Percentiles rank a stretch among this genome's conserved stretches.
These are phyloP conservation scores for Diarsia dahlii DNA, from an alignment of 2,888 invertebrate genomes.

Conservation along the genomic window DNA sequence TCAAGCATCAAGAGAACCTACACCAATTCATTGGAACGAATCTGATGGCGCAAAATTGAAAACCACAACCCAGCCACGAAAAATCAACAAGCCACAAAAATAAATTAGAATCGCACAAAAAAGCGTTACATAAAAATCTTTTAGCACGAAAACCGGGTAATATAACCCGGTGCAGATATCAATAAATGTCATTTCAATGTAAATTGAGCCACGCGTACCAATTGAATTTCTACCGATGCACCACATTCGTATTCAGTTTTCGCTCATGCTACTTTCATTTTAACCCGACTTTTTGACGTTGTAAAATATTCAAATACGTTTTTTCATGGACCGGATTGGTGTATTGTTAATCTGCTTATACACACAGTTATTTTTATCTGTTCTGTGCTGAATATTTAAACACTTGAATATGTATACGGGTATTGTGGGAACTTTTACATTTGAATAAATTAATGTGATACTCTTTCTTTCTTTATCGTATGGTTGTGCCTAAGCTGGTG, in stretches of 20 bases:
- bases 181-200: slow-evolving; percentile 61
- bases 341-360: slow-evolving; percentile 34
- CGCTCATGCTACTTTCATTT: slow-evolving; percentile 42
- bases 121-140: slow-evolving; percentile 4
- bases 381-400: slow-evolving; percentile 11
- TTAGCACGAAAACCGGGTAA: slow-evolving; percentile 26
- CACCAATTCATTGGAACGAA: too few relatives aligned
- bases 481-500: too few relatives aligned
- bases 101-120: slow-evolving; percentile 1
- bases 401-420: slow-evolving; percentile 1
- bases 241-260: slow-evolving; percentile 55
- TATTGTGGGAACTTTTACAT: not conserved
- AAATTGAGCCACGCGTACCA: slow-evolving; percentile 54
- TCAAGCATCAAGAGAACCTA: too few relatives aligned
- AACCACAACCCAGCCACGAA: not conserved
- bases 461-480: too few relatives aligned
- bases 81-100: slow-evolving; percentile 1
- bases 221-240: slow-evolving; percentile 57
- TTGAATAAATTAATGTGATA: not conserved
- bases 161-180: slow-evolving; percentile 42
- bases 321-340: slow-evolving; percentile 30
- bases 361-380: not conserved
- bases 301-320: slow-evolving; percentile 58
- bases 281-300: slow-evolving; percentile 42
- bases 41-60: too few relatives aligned